Evolutionary conservation across 2,797 vertebrate species (phyloP).

Genomic region (Sebastes taczanowskii): DNA sequence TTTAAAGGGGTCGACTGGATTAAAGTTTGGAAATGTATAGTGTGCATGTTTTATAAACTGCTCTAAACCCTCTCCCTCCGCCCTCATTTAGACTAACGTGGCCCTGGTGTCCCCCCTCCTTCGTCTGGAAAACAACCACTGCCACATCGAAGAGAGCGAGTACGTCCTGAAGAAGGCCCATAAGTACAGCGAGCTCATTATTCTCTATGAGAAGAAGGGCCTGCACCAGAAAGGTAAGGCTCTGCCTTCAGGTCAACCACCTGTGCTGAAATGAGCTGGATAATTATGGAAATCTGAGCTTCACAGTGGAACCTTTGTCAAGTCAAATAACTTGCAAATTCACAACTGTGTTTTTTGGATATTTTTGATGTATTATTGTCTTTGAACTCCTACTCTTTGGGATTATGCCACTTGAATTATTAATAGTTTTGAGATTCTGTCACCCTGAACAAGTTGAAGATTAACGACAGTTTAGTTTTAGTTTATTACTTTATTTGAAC

Average conservation of each 20-base stretch:
- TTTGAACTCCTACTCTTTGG: too few relatives aligned
- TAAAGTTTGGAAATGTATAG: neutral
- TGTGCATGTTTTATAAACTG: neutral
- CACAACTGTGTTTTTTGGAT: too few relatives aligned
- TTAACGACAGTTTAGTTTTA: too few relatives aligned
- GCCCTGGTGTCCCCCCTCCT: slow-evolving; percentile 95
- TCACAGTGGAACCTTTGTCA: neutral
- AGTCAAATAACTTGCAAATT: neutral
- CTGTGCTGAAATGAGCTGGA: neutral
- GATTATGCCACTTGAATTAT: too few relatives aligned
- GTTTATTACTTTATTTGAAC: too few relatives aligned
- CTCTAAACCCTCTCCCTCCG: neutral
- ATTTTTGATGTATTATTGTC: too few relatives aligned
- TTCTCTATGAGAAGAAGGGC: slow-evolving; percentile 98
- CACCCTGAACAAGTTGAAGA: too few relatives aligned
- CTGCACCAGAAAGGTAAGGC: slow-evolving; percentile 95
- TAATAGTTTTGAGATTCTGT: too few relatives aligned
- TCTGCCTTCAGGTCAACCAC: neutral
- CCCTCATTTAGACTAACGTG: slow-evolving; percentile 90
- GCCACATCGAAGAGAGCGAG: slow-evolving; percentile 98
- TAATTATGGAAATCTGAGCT: neutral
- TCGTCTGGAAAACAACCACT: slow-evolving; percentile 98
- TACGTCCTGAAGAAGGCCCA: slow-evolving; percentile 97
- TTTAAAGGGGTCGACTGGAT: neutral
- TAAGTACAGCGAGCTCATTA: slow-evolving; percentile 98